Evolutionary conservation across 2,797 vertebrate species (phyloP).

Genomic region (Natrix natrix): DNA sequence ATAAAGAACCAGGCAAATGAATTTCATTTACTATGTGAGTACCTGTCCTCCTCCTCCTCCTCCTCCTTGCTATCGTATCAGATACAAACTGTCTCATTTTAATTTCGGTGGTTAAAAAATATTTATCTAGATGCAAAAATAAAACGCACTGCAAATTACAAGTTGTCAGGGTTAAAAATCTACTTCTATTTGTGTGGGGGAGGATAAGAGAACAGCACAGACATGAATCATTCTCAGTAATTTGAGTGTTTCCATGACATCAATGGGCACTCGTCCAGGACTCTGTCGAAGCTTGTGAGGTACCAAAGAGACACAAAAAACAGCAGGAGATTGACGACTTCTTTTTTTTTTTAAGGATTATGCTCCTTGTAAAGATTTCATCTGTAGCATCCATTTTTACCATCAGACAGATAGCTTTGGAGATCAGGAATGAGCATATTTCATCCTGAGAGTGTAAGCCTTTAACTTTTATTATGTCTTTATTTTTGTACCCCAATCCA

Average conservation of each 20-base stretch:
- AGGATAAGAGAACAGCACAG: constrained; percentile 78
- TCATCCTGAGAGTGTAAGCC: constrained; percentile 56
- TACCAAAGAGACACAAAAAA: constrained; percentile 77
- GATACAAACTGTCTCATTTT: constrained; percentile 68
- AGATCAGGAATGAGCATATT: constrained; percentile 58
- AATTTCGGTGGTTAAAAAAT: constrained; percentile 76
- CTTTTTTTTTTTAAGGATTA: constrained; percentile 66
- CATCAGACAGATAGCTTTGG: constrained; percentile 60
- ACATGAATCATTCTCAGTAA: constrained; percentile 95
- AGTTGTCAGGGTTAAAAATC: constrained; percentile 85
- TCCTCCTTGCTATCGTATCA: constrained; percentile 64
- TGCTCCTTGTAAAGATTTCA: constrained; percentile 73
- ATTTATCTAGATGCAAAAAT: constrained; percentile 77
- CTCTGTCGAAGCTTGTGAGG: constrained; percentile 88
- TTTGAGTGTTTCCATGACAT: constrained; percentile 99
- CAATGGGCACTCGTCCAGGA: constrained; percentile 92
- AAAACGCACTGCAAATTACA: constrained; percentile 73
- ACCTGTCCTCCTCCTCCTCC: constrained; percentile 39
- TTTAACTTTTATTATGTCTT: constrained; percentile 65
- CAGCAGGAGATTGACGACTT: constrained; percentile 72
- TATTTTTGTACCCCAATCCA: constrained; percentile 50
- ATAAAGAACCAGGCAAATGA: not conserved
- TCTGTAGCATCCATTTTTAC: constrained; percentile 68
- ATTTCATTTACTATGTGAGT: constrained; percentile 9
- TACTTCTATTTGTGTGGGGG: constrained; percentile 81